A percentile compares a stretch with the other conserved stretches of the same genome.
These are phyloP conservation scores for Macrophya annulata DNA, from an alignment of 2,888 invertebrate species.

Conservation along the genomic window DNA sequence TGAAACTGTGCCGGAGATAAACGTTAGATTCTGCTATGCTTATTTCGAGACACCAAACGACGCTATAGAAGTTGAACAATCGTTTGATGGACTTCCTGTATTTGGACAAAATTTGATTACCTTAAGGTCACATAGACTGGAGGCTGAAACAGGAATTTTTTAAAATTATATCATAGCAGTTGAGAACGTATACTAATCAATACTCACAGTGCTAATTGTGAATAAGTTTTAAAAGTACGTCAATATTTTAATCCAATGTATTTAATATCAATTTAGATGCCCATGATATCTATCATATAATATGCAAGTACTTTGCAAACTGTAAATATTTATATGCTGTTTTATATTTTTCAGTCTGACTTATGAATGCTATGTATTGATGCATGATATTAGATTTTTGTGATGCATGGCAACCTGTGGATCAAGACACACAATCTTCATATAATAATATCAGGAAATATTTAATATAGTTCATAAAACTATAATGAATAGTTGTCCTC, in stretches of 20 bases:
- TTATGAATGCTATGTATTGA: neutral
- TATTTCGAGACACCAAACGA: slow-evolving; percentile 5
- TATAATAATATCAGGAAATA: neutral
- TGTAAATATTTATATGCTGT: neutral
- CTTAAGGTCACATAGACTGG: slow-evolving; percentile 13
- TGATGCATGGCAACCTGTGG: neutral
- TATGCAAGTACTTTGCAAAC: neutral
- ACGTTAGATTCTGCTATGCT: slow-evolving; percentile 40
- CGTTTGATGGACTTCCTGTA: slow-evolving; percentile 2
- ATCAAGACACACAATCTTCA: neutral
- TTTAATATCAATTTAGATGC: neutral
- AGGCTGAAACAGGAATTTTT: slow-evolving; percentile 18
- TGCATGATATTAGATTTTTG: neutral
- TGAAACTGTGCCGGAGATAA: slow-evolving; percentile 41
- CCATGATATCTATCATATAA: neutral
- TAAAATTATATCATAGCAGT: neutral
- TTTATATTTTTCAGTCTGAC: slow-evolving; percentile 14
- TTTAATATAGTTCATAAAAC: neutral
- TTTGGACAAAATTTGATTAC: slow-evolving; percentile 32
- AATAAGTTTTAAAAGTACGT: neutral
- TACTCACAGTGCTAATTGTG: neutral
- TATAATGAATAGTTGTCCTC: neutral
- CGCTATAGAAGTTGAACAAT: slow-evolving; percentile 35
- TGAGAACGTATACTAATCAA: neutral
- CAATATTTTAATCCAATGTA: neutral